A percentile compares a stretch with the other conserved stretches of the same genome.
Conservation (phyloP, 2,113 vertebrate species). For the Ariopsis seemanni region DNA sequence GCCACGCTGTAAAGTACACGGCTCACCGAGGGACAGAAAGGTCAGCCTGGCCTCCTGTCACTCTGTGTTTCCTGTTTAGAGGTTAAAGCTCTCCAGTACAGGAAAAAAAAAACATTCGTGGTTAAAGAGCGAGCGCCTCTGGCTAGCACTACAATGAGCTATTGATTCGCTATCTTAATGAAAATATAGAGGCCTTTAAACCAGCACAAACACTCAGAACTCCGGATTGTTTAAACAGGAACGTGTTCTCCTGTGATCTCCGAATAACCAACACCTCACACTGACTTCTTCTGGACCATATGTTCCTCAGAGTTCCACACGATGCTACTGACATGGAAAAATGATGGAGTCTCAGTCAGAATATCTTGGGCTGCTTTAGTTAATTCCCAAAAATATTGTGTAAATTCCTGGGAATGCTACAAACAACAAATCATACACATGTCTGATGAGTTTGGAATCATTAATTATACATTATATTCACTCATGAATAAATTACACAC, state of each 20-base stretch:
- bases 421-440: background rate
- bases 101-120: constrained; percentile 48
- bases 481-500: background rate
- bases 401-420: background rate
- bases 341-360: background rate
- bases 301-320: background rate
- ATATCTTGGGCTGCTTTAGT: background rate
- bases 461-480: background rate
- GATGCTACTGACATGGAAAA: background rate
- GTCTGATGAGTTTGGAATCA: background rate
- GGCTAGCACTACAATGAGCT: constrained; percentile 41
- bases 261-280: background rate
- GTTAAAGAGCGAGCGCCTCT: constrained; percentile 40
- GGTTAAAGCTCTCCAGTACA: constrained; percentile 42
- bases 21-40: constrained; percentile 22
- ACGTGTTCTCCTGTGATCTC: background rate
- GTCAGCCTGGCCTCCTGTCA: constrained; percentile 59
- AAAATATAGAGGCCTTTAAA: constrained; percentile 35
- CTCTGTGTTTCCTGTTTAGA: constrained; percentile 58
- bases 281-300: no score
- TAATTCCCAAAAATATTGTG: background rate
- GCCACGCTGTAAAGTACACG: constrained; percentile 41
- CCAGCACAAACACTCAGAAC: background rate
- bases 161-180: constrained; percentile 40
- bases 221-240: background rate